Base-by-base conservation (phyloP, 1,140 invertebrate species). In the Lysiphlebus fabarum region DNA sequence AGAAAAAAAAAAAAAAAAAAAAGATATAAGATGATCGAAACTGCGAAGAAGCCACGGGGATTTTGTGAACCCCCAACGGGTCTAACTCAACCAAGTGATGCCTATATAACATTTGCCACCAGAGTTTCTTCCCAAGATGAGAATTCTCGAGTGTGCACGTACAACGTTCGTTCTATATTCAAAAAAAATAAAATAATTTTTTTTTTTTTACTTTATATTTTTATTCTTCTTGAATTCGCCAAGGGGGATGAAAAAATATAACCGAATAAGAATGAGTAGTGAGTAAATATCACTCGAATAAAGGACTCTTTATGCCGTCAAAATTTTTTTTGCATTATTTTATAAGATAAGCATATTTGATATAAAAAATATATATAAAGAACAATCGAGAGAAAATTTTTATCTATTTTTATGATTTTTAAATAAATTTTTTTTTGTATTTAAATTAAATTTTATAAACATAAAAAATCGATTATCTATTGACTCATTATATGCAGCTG, bases 61-160 rank as follows among this genome's bases (percentile, higher is more conserved):
- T 58, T 58, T 58, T 47, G 56, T 49, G 44, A 58, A 47, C 56
- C 56, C 56, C 48, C 47, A 47, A 40, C 40, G 47, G 47, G 47
- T 11, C 56, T 58, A 58, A 58, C 56, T 58, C 56, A 37, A 49
- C 56, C 6, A 58, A 58, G 56, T 58, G 56, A 58, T 47, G 56
- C 56, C 48, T 49, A 4, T 8, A 33, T 58, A 50, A 37, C 26
- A 17, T 17, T 17, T 17, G 17, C 17, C 17, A 14, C 47, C 37
- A 47, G 47, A 58, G 56, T 58, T 58, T 49, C 56, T 17, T 17
- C 17, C 17, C 17, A 17, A 17, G n/a, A 58, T 58, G 56, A 47
- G 56, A 58, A 58, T 58, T 47, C 56, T 42, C 47, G 56, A 58
- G 40, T 26, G 51, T 54, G 51, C 51, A 54, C 51, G 38, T 54